Evolutionary conservation across 2,113 vertebrate genomes (phyloP), one percentile per base, ranked within the genome.

Genomic region (Amblyornis subalaris): DNA sequence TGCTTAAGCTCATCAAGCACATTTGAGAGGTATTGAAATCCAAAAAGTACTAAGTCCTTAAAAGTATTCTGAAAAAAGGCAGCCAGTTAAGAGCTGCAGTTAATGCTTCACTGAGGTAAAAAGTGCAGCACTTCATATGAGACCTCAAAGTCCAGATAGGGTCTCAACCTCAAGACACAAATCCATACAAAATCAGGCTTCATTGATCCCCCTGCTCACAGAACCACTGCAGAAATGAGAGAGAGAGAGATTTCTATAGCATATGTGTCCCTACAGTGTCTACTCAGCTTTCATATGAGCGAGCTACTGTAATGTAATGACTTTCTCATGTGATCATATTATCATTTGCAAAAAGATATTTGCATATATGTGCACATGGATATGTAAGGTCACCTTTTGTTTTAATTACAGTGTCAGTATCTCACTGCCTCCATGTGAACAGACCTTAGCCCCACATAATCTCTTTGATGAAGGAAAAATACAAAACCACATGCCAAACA

Each of bases 101-200:
- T 95, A 93, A 88, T 79, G 38, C 58, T 93, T 88, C 50, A 65
- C 36, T 48, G 77, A 83, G 92, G 85, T 72, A 79, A 93, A 89
- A 89, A 93, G 65, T 78, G 77, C 84, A 78, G 26, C 4, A 1
- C 71, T 89, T 95, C 70, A 55, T 87, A 51, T 64, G 65, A 91
- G 65, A 87, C 48, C 57, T 93, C 67, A 31, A 91, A 93, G 74
- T 87, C 44, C 74, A 91, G 65, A 55, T 19, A 65, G 35, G 61
- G 66, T 89, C 70, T 91, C 78, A 94, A 79, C 74, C 78, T 89
- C 62, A 85, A 94, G 90, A 73, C 78, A 93, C n/a, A 93, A 85
- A 91, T 95, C 93, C 71, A 79, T 83, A 81, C 40, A 85, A 81
- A 89, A 91, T 57, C 66, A 61, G 50, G 36, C 10, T 93, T 75